These are phyloP conservation scores for Halictus rubicundus DNA, from an alignment of 1,140 invertebrate genomes.

Conservation along the genomic window DNA sequence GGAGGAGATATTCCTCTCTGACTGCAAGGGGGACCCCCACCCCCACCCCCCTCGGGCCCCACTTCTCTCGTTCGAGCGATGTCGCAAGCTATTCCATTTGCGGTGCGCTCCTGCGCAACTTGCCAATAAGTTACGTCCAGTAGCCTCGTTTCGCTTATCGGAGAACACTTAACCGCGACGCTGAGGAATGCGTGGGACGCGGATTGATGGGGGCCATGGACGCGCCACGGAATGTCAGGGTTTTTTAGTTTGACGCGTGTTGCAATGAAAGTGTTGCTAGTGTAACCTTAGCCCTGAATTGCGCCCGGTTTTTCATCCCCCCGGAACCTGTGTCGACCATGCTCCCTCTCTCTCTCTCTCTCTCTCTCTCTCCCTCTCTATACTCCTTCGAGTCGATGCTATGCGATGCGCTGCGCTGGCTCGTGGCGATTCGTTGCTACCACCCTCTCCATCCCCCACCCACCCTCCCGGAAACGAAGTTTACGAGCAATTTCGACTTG, in stretches of 20 bases:
- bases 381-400: no score
- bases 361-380: no score
- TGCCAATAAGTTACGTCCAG: conserved; percentile 66
- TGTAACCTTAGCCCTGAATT: conserved; percentile 19
- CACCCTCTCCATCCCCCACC: no score
- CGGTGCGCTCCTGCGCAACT: conserved; percentile 56
- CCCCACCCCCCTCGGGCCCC: background rate
- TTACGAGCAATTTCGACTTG: no score
- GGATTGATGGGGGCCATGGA: conserved; percentile 19
- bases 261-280: background rate
- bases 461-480: no score
- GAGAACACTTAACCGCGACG: conserved; percentile 51
- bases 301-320: conserved; percentile 28
- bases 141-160: conserved; percentile 60
- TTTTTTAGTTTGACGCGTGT: conserved; percentile 31
- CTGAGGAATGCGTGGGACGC: conserved; percentile 50
- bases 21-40: background rate
- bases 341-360: no score
- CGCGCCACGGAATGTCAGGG: conserved; percentile 23
- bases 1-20: conserved; percentile 39
- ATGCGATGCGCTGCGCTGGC: no score
- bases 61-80: conserved; percentile 12
- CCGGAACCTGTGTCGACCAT: background rate
- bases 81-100: conserved; percentile 55
- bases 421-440: no score